Evolutionary conservation across 2,888 invertebrate genomes (phyloP), one percentile per base, ranked within the genome.

Genomic region (Seira ritae): DNA sequence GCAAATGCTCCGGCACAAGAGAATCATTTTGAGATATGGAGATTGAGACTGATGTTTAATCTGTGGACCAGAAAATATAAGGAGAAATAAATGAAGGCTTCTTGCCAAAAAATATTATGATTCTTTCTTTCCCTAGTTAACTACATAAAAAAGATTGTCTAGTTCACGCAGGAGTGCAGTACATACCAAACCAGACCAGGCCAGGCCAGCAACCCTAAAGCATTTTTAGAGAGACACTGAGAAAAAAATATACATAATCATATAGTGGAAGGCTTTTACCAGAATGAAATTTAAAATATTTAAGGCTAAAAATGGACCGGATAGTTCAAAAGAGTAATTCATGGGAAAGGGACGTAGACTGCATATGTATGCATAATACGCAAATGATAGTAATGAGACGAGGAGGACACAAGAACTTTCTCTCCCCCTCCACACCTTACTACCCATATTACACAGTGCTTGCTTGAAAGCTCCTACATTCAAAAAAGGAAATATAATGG

Each of bases 1-100:
- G 89, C 89, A 88, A 89, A 89, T 89, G 88, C 85, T 82, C 80
- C 84, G 85, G 86, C 87, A 84, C 86, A 84, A 84, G 87, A 89
- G 88, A 85, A 89, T 89, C 87, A 87, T 88, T 89, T 86, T 87
- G 87, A 88, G 88, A 86, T 86, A 89, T 87, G 88, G 87, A 88
- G 88, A 89, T 89, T 87, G 87, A 85, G 87, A 87, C 80, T 87
- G 87, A 89, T 87, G 86, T 84, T 80, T 67, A 50, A 12, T n/a
- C 50, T n/a, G 50, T n/a, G 50, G 50, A n/a, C 12, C 15, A n/a
- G 50, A 50, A 50, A 50, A 50, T n/a, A 50, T n/a, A 67, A 23
- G 12, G 67, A 20, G 24, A 24, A 67, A n/a, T 50, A 85, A 88
- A 86, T 86, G 87, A 86, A 86, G 80, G 80, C 72, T 83, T 79